Conservation (phyloP, 2,113 vertebrate genomes). For the Gracilinanus agilis region DNA sequence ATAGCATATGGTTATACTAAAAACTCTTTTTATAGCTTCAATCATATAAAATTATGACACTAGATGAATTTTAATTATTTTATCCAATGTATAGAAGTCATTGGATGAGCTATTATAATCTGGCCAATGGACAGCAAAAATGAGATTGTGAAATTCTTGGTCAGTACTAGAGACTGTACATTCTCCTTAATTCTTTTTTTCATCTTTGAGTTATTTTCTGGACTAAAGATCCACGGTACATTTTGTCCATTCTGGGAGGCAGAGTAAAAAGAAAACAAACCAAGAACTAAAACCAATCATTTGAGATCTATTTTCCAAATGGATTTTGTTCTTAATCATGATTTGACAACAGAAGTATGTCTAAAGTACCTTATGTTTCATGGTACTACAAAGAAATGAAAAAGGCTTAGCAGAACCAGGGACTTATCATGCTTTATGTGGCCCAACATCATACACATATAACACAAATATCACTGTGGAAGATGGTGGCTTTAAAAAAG, state of each 20-base stretch:
- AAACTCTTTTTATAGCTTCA: conserved; percentile 37
- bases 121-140: conserved; percentile 59
- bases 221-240: conserved; percentile 18
- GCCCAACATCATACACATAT: neutral
- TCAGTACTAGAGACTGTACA: neutral
- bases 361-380: neutral
- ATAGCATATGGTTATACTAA: conserved; percentile 25
- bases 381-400: neutral
- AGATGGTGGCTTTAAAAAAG: neutral
- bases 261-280: neutral
- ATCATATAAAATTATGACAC: conserved; percentile 50
- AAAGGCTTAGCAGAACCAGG: neutral
- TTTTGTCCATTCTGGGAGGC: conserved; percentile 30
- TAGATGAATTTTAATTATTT: conserved; percentile 65
- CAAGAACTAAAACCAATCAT: neutral
- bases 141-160: conserved; percentile 34
- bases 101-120: conserved; percentile 45
- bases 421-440: neutral
- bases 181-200: conserved; percentile 60
- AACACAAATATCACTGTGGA: neutral
- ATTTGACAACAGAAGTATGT: neutral
- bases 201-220: neutral
- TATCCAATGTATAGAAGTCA: conserved; percentile 42
- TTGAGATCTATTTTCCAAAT: conserved; percentile 7
- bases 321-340: conserved; percentile 39